These are phyloP conservation scores for Copidosoma aretas DNA, from an alignment of 2,888 invertebrate genomes.

Conservation along the genomic window DNA sequence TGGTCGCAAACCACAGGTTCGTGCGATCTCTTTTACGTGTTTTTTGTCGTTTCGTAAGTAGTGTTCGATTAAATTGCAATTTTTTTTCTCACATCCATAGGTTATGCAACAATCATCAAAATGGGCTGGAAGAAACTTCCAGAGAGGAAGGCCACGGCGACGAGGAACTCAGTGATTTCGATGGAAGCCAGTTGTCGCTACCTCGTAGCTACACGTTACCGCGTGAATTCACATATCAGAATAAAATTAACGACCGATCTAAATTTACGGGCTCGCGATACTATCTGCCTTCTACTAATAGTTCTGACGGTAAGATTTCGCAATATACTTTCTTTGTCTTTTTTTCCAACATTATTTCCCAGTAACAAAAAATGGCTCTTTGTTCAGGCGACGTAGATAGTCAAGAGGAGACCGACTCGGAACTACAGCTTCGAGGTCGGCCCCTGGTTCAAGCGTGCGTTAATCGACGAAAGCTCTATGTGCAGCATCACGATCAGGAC, in stretches of 20 bases:
- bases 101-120: slow-evolving; percentile 43
- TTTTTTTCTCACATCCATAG: slow-evolving; percentile 26
- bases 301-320: slow-evolving; percentile 75
- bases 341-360: neutral
- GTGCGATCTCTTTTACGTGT: neutral
- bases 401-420: slow-evolving; percentile 68
- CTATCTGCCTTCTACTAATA: slow-evolving; percentile 82
- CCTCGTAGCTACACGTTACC: slow-evolving; percentile 86
- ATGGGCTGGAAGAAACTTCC: slow-evolving; percentile 38
- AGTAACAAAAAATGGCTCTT: slow-evolving; percentile 9
- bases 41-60: neutral
- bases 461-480: slow-evolving; percentile 44
- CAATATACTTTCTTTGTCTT: no score
- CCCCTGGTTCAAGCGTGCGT: slow-evolving; percentile 17
- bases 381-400: slow-evolving; percentile 80
- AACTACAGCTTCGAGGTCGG: slow-evolving; percentile 51
- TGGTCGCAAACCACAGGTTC: slow-evolving; percentile 53
- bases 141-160: slow-evolving; percentile 38
- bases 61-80: neutral
- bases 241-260: slow-evolving; percentile 54
- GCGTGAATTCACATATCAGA: slow-evolving; percentile 79
- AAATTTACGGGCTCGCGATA: slow-evolving; percentile 65
- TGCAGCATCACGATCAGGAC: slow-evolving; percentile 45
- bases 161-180: slow-evolving; percentile 59
- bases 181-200: slow-evolving; percentile 73